Percentiles rank a stretch among this genome's conserved stretches.
Conservation (phyloP, 2,797 vertebrate species). For the Parauchenoglanis ngamensis region DNA sequence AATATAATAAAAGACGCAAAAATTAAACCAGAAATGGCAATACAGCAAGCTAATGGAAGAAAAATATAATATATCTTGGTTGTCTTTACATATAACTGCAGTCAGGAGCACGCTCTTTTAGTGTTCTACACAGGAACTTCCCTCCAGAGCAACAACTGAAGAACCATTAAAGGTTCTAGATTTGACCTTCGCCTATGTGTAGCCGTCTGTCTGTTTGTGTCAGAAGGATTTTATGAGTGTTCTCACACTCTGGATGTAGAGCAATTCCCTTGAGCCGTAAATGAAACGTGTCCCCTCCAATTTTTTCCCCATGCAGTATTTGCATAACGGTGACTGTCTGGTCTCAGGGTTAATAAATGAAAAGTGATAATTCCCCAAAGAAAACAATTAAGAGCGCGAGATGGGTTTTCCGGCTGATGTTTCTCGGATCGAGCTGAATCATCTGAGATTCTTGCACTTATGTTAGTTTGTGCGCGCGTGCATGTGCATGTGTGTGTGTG, state of each 20-base stretch:
- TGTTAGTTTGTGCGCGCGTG: not conserved
- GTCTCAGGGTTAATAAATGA: not conserved
- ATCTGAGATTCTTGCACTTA: constrained; percentile 35
- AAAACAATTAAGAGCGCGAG: not conserved
- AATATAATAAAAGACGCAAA: not conserved
- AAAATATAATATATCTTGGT: not conserved
- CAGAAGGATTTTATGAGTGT: not conserved
- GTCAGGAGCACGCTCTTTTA: not conserved
- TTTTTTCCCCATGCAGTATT: constrained; percentile 36
- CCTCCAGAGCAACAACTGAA: not conserved
- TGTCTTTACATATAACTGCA: not conserved
- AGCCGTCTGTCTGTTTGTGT: not conserved
- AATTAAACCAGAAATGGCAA: not conserved
- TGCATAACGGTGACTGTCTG: constrained; percentile 38
- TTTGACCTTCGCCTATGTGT: not conserved
- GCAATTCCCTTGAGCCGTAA: constrained; percentile 25
- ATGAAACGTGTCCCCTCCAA: constrained; percentile 25
- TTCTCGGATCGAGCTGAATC: constrained; percentile 60
- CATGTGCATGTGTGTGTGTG: not conserved
- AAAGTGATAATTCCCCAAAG: constrained; percentile 23
- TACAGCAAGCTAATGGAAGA: not conserved
- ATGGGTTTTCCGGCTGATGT: constrained; percentile 54
- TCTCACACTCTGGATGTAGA: not conserved
- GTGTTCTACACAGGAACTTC: not conserved
- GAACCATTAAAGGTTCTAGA: not conserved